These are phyloP conservation scores for Trichechus manatus DNA, from an alignment of 2,113 vertebrate genomes.

Conservation along the genomic window DNA sequence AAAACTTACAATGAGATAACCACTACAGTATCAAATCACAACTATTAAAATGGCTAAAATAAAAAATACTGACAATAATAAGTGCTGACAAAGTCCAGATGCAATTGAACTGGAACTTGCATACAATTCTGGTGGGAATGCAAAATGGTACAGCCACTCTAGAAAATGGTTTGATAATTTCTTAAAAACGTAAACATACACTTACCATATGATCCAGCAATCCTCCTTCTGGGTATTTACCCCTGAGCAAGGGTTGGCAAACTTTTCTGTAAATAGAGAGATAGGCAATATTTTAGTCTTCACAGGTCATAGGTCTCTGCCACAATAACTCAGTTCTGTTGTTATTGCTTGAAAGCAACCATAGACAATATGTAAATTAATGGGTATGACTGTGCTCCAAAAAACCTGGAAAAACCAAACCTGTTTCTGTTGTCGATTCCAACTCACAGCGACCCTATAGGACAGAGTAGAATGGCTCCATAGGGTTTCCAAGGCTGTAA, in stretches of 20 bases:
- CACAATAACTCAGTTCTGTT: background rate
- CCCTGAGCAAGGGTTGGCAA: background rate
- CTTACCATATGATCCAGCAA: background rate
- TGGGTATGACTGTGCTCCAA: background rate
- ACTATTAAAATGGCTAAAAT: background rate
- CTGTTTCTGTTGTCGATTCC: too few species aligned
- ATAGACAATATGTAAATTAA: background rate
- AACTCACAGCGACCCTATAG: too few species aligned
- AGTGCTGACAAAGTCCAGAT: background rate
- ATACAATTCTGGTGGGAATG: background rate
- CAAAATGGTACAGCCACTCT: background rate
- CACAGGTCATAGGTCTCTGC: background rate
- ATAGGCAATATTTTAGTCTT: slow-evolving; percentile 16
- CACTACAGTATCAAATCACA: background rate
- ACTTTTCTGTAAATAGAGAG: background rate
- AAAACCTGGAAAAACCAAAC: too few species aligned
- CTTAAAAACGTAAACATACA: background rate
- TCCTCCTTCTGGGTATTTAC: background rate
- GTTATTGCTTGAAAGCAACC: background rate
- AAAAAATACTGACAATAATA: slow-evolving; percentile 3
- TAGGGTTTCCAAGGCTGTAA: background rate
- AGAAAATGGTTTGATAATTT: background rate
- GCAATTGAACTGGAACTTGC: background rate
- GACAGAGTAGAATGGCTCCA: background rate
- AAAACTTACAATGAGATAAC: background rate